These are phyloP conservation scores for Drosophila yakuba DNA, from an alignment of 1,140 invertebrate species.

Conservation along the genomic window DNA sequence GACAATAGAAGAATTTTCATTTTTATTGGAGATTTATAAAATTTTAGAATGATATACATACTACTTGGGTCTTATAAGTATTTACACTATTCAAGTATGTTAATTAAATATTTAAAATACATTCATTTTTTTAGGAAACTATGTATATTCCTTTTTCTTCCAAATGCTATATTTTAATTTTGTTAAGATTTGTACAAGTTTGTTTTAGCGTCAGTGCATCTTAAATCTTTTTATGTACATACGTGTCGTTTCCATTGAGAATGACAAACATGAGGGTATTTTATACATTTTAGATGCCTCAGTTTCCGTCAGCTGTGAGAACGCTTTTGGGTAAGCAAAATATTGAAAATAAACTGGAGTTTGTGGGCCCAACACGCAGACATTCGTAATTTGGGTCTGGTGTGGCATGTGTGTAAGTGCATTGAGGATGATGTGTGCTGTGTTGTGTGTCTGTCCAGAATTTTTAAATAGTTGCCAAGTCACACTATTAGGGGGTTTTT, in stretches of 20 bases:
- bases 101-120: no score
- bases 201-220: no score
- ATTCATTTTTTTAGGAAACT: no score
- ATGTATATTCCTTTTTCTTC: no score
- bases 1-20: no score
- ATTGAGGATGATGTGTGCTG: constrained; percentile 12
- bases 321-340: constrained; percentile 69
- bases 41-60: no score
- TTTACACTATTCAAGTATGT: no score
- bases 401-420: constrained; percentile 43
- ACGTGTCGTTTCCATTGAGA: neutral
- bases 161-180: no score
- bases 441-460: constrained; percentile 41
- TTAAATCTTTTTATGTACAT: no score
- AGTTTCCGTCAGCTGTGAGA: constrained; percentile 26
- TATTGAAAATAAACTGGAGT: constrained; percentile 71
- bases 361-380: constrained; percentile 5
- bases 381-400: constrained; percentile 45
- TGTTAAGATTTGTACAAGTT: no score
- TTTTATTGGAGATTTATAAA: no score
- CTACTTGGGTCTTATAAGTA: no score
- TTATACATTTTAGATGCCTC: neutral
- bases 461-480: constrained; percentile 78
- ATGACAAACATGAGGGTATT: neutral
- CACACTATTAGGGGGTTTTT: constrained; percentile 61